Conservation (phyloP, 2,888 invertebrate species). For the Xylophagus ater region DNA sequence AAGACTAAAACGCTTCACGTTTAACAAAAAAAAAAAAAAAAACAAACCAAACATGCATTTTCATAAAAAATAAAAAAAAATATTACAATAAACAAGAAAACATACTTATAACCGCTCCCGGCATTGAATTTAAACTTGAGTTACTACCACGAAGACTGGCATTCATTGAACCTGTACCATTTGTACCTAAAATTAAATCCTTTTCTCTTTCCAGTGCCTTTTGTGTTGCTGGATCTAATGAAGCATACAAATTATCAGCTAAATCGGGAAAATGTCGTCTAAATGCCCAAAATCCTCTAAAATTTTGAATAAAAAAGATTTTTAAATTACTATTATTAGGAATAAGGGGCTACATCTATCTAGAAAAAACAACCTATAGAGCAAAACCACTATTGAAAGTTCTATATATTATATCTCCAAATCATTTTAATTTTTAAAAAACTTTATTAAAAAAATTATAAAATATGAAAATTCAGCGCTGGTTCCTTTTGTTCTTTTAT, state of each 20-base stretch:
- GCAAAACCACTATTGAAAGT: too few relatives aligned
- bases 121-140: slow-evolving; percentile 26
- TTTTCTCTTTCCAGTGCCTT: slow-evolving; percentile 47
- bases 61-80: slow-evolving; percentile 4
- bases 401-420: too few relatives aligned
- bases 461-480: too few relatives aligned
- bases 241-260: slow-evolving; percentile 71
- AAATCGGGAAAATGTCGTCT: slow-evolving; percentile 82
- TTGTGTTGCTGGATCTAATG: slow-evolving; percentile 64
- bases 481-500: too few relatives aligned
- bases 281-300: slow-evolving; percentile 82
- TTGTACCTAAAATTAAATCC: slow-evolving; percentile 27
- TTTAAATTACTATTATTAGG: neutral
- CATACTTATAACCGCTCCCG: slow-evolving; percentile 26
- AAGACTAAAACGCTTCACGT: slow-evolving; percentile 10
- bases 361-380: too few relatives aligned
- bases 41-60: slow-evolving; percentile 4
- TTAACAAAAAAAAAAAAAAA: slow-evolving; percentile 5
- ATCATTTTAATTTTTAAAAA: too few relatives aligned
- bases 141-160: slow-evolving; percentile 27
- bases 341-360: too few relatives aligned
- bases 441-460: too few relatives aligned
- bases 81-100: slow-evolving; percentile 11
- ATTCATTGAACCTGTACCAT: slow-evolving; percentile 26
- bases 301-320: slow-evolving; percentile 16